Percentiles rank a stretch among this genome's conserved stretches.
phyloP scores from a whole-genome alignment of 2,113 vertebrate genomes.

The Chelonoidis abingdonii region DNA sequence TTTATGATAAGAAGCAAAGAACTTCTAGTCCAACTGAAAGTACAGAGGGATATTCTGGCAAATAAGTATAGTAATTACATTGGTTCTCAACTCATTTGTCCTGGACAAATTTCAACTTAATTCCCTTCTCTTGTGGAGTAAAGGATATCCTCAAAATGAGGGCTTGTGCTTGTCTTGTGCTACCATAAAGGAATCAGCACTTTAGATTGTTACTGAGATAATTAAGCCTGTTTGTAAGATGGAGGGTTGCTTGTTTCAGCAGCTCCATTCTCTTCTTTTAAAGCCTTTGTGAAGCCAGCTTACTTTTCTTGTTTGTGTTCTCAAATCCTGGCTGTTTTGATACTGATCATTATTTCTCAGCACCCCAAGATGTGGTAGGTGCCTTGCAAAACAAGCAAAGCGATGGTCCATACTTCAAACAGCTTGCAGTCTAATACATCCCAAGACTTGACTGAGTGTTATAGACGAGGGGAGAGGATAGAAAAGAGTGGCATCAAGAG shows the following conservation, averaged over 20 bases:
- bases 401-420: neutral
- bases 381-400: neutral
- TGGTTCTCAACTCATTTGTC: neutral
- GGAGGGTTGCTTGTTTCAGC: neutral
- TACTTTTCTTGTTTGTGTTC: neutral
- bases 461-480: fast-evolving
- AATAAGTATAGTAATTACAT: neutral
- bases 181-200: neutral
- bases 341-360: neutral
- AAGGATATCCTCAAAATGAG: neutral
- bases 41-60: fast-evolving
- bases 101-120: neutral
- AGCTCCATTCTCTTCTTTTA: neutral
- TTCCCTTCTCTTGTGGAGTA: neutral
- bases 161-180: neutral
- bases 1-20: neutral
- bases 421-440: neutral
- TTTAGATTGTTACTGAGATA: fast-evolving
- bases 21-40: neutral
- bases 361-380: neutral
- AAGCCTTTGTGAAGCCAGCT: neutral
- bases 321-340: neutral
- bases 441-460: neutral
- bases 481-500: neutral
- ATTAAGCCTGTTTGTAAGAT: neutral